These are phyloP conservation scores for Heliornis fulica DNA, from an alignment of 2,113 vertebrate genomes.

Conservation along the genomic window DNA sequence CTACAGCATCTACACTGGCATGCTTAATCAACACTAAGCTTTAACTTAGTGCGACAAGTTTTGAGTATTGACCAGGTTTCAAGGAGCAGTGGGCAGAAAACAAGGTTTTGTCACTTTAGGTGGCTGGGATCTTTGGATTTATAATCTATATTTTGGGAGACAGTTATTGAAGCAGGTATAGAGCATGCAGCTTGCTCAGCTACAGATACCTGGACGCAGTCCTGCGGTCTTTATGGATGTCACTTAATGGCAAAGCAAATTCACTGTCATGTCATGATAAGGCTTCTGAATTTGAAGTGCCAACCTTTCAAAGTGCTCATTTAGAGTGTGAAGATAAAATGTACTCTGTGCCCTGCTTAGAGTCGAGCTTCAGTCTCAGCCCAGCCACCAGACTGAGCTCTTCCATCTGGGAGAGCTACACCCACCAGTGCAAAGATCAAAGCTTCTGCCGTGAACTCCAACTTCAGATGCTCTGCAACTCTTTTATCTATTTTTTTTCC, in stretches of 20 bases:
- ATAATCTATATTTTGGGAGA: neutral
- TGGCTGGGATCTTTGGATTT: neutral
- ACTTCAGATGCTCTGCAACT: neutral
- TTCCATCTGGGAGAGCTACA: neutral
- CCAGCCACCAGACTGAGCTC: neutral
- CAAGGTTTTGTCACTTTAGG: neutral
- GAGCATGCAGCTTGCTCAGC: neutral
- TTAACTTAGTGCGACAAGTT: neutral
- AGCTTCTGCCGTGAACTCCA: neutral
- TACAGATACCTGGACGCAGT: neutral
- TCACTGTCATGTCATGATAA: neutral
- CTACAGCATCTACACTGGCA: neutral
- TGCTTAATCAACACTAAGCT: neutral
- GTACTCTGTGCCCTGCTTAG: neutral
- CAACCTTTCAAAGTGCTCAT: neutral
- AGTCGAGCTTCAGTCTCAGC: neutral
- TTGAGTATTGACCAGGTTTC: neutral
- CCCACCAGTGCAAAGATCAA: neutral
- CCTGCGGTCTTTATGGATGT: neutral
- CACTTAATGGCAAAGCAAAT: neutral
- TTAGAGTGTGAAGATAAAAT: neutral
- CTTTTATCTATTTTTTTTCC: slow-evolving; percentile 17
- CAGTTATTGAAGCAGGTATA: neutral
- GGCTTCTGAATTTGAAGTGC: neutral
- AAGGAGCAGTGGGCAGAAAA: neutral